Base-by-base conservation (phyloP, 1,140 invertebrate species). In the Drosophila kanapiae region DNA sequence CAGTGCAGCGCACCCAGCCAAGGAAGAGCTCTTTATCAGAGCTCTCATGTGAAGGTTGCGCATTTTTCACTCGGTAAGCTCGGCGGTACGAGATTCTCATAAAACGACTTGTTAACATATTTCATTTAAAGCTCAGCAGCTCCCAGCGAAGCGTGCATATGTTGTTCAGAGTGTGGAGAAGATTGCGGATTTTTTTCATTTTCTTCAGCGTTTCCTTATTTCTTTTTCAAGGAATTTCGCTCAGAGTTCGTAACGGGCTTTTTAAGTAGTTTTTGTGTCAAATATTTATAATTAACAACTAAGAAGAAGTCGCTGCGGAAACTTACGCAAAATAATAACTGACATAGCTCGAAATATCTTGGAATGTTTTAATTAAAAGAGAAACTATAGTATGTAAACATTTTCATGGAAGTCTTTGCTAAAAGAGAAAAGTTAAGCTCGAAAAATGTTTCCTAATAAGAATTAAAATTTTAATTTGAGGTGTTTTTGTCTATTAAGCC, bases 91-190 rank as follows among this genome's bases (percentile, higher is more conserved):
- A 54, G 51, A 9, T 13, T 13, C 31, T 67, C 65, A 42, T 53
- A 42, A 53, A 69, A 69, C 45, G 49, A 69, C 38, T 70, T 53
- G 67, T 54, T 54, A 23, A 54, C 35, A 42, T 42, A 53, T 53
- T 31, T 43, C 62, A 43, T 43, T 16, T 27, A 43, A 43, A 27
- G 29, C 38, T 16, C 14, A 16, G 37, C 4, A 23, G 9, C 16
- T n/a, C 13, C 0, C 62, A 35, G 38, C 7, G n/a, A 43, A 35
- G 29, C 13, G n/a, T 40, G 16, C 9, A 40, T 5, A 2, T 27
- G 31, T 6, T 56, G 47, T 33, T 4, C 6, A 38, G 14, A 16
- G 16, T 16, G 43, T n/a, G 13, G 1, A 14, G 9, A 57, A 29
- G 27, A 23, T 3, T 9, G 23, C 3, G 18, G 3, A 10, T 59